Evolutionary conservation across 2,113 vertebrate genomes (phyloP).

Genomic region (Daboia siamensis): DNA sequence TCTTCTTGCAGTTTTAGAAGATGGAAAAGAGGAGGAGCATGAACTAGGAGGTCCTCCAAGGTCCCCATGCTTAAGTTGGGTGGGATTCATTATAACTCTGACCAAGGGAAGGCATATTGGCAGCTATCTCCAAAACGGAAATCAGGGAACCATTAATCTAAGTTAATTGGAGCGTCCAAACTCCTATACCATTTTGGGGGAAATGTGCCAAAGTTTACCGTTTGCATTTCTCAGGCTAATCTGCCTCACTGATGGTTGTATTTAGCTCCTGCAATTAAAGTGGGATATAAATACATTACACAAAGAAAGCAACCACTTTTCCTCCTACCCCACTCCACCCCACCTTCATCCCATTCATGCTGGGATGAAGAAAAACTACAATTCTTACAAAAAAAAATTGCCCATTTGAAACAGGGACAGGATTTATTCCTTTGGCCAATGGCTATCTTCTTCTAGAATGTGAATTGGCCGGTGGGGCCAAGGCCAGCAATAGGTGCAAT

Average conservation of each 20-base stretch:
- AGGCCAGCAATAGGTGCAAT: not conserved
- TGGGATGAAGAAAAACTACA: not conserved
- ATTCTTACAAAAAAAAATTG: not conserved
- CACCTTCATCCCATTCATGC: not conserved
- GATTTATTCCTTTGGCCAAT: not conserved
- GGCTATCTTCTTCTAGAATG: not conserved
- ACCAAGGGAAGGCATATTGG: not conserved
- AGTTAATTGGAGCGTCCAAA: not conserved
- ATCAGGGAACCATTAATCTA: not conserved
- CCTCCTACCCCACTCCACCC: no score
- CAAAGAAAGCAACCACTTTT: not conserved
- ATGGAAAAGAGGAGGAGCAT: not conserved
- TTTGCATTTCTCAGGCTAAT: not conserved
- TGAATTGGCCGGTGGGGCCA: not conserved
- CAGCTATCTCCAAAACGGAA: not conserved
- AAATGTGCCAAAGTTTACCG: not conserved
- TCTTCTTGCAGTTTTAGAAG: not conserved
- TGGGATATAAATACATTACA: not conserved
- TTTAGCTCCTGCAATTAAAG: not conserved
- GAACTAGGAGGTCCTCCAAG: not conserved
- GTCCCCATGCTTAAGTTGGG: not conserved
- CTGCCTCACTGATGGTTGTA: not conserved
- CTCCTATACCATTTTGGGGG: not conserved
- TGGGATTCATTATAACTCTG: not conserved
- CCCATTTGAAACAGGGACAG: not conserved